Conservation (phyloP, 2,113 vertebrate species). For the Spheniscus mendiculus region DNA sequence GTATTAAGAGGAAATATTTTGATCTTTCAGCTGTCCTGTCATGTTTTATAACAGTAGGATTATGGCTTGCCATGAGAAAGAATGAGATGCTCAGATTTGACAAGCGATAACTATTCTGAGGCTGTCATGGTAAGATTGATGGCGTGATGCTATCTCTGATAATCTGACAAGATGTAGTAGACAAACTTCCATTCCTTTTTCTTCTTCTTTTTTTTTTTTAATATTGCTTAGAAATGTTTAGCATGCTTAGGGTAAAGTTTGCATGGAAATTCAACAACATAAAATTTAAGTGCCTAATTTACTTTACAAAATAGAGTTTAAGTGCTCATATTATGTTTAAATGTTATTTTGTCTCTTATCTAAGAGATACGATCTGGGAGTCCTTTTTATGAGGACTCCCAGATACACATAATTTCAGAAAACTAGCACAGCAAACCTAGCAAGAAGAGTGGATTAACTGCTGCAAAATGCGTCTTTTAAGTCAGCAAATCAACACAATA, state of each 20-base stretch:
- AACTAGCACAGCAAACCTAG: not conserved
- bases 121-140: not conserved
- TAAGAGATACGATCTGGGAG: not conserved
- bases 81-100: slow-evolving; percentile 20
- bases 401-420: not conserved
- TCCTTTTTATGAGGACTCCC: not conserved
- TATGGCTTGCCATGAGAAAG: not conserved
- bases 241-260: not conserved
- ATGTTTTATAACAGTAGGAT: slow-evolving; percentile 27
- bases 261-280: not conserved
- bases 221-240: not conserved
- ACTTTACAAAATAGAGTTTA: not conserved
- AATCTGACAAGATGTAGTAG: not conserved
- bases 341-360: not conserved
- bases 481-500: not conserved
- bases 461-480: not conserved
- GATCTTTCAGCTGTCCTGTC: slow-evolving; percentile 14
- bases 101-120: not conserved
- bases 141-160: not conserved
- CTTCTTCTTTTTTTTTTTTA: not conserved
- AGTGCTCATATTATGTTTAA: not conserved
- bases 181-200: not conserved
- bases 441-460: not conserved
- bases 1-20: slow-evolving; percentile 40
- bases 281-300: not conserved